These are phyloP conservation scores for Eumaeus atala DNA, from an alignment of 1,140 invertebrate species.

Conservation along the genomic window DNA sequence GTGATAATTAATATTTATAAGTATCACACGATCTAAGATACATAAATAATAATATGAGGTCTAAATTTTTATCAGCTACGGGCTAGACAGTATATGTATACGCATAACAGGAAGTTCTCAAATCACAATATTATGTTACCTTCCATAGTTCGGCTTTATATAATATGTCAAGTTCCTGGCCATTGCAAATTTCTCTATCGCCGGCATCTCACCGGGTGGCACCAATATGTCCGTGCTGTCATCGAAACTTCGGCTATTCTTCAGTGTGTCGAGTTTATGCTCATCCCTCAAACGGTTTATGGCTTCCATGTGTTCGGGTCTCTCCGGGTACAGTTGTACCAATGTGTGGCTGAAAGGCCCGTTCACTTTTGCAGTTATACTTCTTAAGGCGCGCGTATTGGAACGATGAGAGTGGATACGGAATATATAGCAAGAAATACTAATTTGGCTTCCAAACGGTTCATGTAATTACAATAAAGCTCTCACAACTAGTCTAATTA, in stretches of 20 bases:
- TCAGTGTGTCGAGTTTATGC: conserved; percentile 41
- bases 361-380: conserved; percentile 4
- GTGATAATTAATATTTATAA: too few relatives aligned
- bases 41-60: too few relatives aligned
- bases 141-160: conserved; percentile 51
- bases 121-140: too few relatives aligned
- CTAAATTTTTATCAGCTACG: too few relatives aligned
- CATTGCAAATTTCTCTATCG: conserved; percentile 31
- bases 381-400: background rate
- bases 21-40: too few relatives aligned
- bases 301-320: conserved; percentile 32
- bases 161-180: conserved; percentile 32
- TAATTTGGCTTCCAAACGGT: too few relatives aligned
- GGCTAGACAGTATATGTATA: too few relatives aligned
- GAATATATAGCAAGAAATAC: background rate
- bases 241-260: conserved; percentile 45
- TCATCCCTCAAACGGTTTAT: conserved; percentile 31
- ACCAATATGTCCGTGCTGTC: conserved; percentile 58
- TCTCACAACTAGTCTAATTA: too few relatives aligned
- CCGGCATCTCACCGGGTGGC: conserved; percentile 24
- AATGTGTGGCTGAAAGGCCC: conserved; percentile 42
- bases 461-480: too few relatives aligned
- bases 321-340: conserved; percentile 36
- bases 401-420: background rate
- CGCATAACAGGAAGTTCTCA: too few relatives aligned